Evolutionary conservation across 2,888 invertebrate species (phyloP).

Genomic region (Drosophila emarginata): DNA sequence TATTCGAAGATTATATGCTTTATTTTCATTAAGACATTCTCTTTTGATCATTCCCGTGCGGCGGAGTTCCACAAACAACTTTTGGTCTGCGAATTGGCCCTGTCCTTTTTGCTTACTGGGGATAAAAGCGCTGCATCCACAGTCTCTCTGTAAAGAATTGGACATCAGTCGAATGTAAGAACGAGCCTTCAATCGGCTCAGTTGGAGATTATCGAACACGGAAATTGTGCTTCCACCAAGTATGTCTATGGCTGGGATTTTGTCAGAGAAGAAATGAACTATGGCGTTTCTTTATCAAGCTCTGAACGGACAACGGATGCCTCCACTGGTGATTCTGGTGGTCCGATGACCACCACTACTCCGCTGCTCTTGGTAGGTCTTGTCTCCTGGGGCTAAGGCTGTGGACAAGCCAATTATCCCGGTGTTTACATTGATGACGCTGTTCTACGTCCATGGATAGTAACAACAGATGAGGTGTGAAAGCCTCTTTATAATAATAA

Average conservation of each 20-base stretch:
- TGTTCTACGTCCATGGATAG: conserved; percentile 57
- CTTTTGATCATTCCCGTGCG: too few species aligned
- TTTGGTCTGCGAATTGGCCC: too few species aligned
- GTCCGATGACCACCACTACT: conserved; percentile 59
- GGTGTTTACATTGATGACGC: conserved; percentile 82
- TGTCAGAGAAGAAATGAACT: conserved; percentile 57
- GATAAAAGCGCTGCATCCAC: too few species aligned
- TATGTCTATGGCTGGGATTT: conserved; percentile 68
- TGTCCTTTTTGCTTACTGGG: too few species aligned
- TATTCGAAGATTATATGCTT: too few species aligned
- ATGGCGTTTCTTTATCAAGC: conserved; percentile 36
- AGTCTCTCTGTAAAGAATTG: too few species aligned
- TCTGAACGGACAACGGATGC: conserved; percentile 73
- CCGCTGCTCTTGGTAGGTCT: conserved; percentile 68
- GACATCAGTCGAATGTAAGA: too few species aligned
- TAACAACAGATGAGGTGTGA: conserved; percentile 49
- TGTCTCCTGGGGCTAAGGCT: conserved; percentile 82
- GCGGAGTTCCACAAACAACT: too few species aligned
- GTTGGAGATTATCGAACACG: conserved; percentile 52
- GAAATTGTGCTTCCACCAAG: conserved; percentile 47
- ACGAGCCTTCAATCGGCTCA: conserved; percentile 51
- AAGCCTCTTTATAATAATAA: neutral
- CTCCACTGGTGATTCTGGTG: conserved; percentile 79
- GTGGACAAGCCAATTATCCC: conserved; percentile 79
- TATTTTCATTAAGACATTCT: too few species aligned